Evolutionary conservation across 2,888 invertebrate species (phyloP), one percentile per base, ranked within the genome.

Genomic region (Eupeodes latifasciatus): DNA sequence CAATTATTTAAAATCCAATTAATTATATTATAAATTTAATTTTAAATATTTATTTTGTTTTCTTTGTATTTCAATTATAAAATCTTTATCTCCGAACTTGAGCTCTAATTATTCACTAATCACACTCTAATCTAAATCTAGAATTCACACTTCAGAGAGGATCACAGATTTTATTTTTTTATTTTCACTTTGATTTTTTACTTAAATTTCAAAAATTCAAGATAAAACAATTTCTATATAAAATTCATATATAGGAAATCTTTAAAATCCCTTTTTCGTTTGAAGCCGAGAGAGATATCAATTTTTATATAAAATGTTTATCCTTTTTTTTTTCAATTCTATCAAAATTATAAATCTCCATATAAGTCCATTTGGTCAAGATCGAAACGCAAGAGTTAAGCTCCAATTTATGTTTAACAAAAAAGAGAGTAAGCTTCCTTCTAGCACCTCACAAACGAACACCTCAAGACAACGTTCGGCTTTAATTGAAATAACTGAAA

Each of bases 401-500:
- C 81, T 72, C 71, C 11, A 44, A 11, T 27, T 5, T 55, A 79
- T 12, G 14, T 12, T 34, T 66, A 40, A 19, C 40, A 77, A 55
- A 47, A 74, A 74, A 81, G 82, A 78, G 82, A 83, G 64, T 72
- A 77, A 84, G 84, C 80, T 87, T 87, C 83, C 84, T 87, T 84
- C 76, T 78, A 78, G 85, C 81, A 78, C 75, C 81, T 81, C 81
- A 75, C 77, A 36, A 53, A 12, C 67, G 67, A 75, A 78, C 77
- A 69, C 72, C 77, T 69, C 72, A 88, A 84, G 87, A 88, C 87
- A 88, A 88, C 87, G 81, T 77, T 88, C 77, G 84, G 91, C 91
- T 92, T 91, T 92, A 92, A 92, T 92, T 92, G 91, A 92, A 93
- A 93, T 92, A 91, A 93, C 93, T 92, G 92, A 93, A 93, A 92